These are phyloP conservation scores for Habrosyne pyritoides DNA, from an alignment of 2,888 invertebrate species.

Conservation along the genomic window DNA sequence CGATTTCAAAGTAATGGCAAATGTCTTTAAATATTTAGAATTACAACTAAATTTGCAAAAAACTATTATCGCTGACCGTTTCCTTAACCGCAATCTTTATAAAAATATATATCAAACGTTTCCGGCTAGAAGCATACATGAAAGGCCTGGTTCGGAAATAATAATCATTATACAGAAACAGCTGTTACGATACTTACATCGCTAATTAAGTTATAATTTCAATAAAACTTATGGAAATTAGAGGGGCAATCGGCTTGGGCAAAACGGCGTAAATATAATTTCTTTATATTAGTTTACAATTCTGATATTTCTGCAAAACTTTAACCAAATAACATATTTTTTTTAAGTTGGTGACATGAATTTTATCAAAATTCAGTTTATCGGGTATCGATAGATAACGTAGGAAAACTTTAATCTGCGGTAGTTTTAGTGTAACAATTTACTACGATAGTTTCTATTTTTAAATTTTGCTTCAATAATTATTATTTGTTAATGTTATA, in stretches of 20 bases:
- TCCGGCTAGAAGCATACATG: background rate
- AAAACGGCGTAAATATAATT: background rate
- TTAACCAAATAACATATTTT: background rate
- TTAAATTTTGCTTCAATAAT: background rate
- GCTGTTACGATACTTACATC: constrained; percentile 25
- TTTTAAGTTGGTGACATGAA: background rate
- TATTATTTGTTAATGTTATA: too few relatives aligned
- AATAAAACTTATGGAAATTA: background rate
- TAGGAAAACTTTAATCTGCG: background rate
- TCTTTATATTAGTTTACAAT: background rate
- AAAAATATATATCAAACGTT: background rate
- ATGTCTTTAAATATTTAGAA: background rate
- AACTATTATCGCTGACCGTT: too few relatives aligned
- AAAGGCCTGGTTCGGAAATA: constrained; percentile 13
- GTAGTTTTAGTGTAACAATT: background rate
- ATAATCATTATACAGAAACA: constrained; percentile 20
- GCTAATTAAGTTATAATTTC: background rate
- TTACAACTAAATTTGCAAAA: background rate
- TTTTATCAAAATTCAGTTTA: background rate
- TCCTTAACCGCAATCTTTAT: background rate
- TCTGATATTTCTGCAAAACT: background rate
- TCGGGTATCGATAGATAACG: background rate
- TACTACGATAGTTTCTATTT: background rate
- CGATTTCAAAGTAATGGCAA: background rate
- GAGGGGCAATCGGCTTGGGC: background rate